phyloP scores from a whole-genome alignment of 2,888 invertebrate species.

The Noctua janthina region DNA sequence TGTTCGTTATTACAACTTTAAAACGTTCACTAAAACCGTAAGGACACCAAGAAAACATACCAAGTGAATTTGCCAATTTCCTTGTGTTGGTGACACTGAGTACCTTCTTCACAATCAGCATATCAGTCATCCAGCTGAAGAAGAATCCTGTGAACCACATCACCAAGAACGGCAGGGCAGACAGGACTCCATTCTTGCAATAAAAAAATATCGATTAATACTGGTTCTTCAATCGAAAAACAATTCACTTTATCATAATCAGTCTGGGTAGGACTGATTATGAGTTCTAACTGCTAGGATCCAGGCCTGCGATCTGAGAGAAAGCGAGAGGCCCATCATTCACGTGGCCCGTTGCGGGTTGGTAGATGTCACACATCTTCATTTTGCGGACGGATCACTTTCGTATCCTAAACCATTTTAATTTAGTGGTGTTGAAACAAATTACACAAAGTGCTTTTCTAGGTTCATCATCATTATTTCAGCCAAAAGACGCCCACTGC shows the following conservation, averaged over 20 bases:
- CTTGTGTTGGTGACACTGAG: conserved; percentile 89
- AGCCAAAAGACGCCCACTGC: too few relatives aligned
- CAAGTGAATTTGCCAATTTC: conserved; percentile 90
- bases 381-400: background rate
- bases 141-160: conserved; percentile 94
- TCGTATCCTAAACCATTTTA: background rate
- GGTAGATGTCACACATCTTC: background rate
- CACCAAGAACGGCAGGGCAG: conserved; percentile 93
- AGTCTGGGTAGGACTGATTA: too few relatives aligned
- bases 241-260: background rate
- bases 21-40: background rate
- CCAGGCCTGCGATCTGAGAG: background rate
- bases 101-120: conserved; percentile 88
- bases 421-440: background rate
- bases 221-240: background rate
- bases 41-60: conserved; percentile 68
- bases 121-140: conserved; percentile 92
- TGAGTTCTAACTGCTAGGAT: background rate
- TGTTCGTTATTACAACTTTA: background rate
- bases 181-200: conserved; percentile 91
- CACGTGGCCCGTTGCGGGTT: background rate
- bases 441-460: background rate
- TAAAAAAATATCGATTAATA: background rate
- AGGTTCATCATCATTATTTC: background rate
- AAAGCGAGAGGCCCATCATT: background rate